phyloP scores from a whole-genome alignment of 2,888 invertebrate genomes.

The Acrocyrtus sp. region DNA sequence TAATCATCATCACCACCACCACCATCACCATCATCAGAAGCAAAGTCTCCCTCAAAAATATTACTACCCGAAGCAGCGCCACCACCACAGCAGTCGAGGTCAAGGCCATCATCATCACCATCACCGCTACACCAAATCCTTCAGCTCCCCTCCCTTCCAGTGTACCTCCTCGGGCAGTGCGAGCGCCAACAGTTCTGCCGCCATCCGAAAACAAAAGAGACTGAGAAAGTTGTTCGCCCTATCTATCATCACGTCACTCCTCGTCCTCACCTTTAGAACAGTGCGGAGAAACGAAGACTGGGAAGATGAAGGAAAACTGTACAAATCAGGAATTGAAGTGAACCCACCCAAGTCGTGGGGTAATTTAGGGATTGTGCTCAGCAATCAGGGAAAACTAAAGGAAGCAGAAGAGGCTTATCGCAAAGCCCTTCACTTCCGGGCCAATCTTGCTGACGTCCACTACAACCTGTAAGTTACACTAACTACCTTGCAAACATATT shows the following conservation, averaged over 20 bases:
- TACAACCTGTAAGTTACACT: conserved; percentile 97
- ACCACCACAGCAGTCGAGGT: conserved; percentile 19
- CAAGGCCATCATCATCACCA: conserved; percentile 39
- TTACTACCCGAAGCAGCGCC: conserved; percentile 21
- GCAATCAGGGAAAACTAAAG: conserved; percentile 83
- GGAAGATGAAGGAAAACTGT: conserved; percentile 92
- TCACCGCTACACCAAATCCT: conserved; percentile 9
- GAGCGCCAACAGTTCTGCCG: not conserved
- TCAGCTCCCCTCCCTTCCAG: conserved; percentile 1
- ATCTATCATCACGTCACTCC: conserved; percentile 70
- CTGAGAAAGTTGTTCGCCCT: conserved; percentile 70
- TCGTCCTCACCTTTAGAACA: conserved; percentile 72
- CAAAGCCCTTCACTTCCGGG: conserved; percentile 87
- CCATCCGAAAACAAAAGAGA: conserved; percentile 27
- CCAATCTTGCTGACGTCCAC: conserved; percentile 99
- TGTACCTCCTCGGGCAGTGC: not conserved
- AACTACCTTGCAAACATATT: too few species aligned
- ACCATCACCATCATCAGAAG: conserved; percentile 61
- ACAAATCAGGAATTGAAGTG: conserved; percentile 87
- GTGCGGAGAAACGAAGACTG: conserved; percentile 88
- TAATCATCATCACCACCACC: conserved; percentile 65
- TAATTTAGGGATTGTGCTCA: conserved; percentile 95
- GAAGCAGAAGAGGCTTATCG: conserved; percentile 94
- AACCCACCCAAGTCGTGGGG: conserved; percentile 99
- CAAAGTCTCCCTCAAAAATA: conserved; percentile 63